These are phyloP conservation scores for Pseudococcus longispinus DNA, from an alignment of 2,888 invertebrate species.

Conservation along the genomic window DNA sequence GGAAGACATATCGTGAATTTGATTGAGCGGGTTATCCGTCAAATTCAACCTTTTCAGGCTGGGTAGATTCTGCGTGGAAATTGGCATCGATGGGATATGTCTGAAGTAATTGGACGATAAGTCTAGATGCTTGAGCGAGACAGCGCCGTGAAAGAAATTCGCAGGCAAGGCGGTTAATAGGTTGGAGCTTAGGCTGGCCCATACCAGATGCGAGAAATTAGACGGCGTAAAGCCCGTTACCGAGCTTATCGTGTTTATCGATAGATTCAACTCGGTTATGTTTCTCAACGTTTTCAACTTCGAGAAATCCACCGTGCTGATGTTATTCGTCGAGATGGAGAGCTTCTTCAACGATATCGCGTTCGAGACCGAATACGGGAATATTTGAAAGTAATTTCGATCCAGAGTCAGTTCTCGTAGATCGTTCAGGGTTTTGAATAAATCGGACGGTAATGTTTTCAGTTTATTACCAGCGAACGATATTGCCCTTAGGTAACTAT, in stretches of 20 bases:
- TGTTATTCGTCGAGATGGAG: constrained; percentile 61
- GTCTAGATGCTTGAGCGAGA: constrained; percentile 76
- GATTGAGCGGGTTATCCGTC: constrained; percentile 80
- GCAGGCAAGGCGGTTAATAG: constrained; percentile 77
- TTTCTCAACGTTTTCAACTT: constrained; percentile 78
- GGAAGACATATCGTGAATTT: constrained; percentile 64
- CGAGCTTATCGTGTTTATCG: constrained; percentile 63
- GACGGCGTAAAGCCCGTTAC: constrained; percentile 78
- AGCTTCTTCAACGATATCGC: constrained; percentile 72
- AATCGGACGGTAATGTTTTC: constrained; percentile 72
- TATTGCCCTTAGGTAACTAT: constrained; percentile 77
- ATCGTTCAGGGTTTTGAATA: constrained; percentile 77
- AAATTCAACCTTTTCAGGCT: constrained; percentile 79
- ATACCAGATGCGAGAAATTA: constrained; percentile 75
- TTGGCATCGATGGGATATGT: constrained; percentile 78
- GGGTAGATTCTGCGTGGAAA: constrained; percentile 72
- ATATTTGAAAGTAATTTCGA: constrained; percentile 75
- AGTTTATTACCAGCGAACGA: constrained; percentile 77
- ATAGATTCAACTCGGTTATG: constrained; percentile 76
- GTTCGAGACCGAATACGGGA: constrained; percentile 79
- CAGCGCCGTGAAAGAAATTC: constrained; percentile 77
- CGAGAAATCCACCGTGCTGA: constrained; percentile 75
- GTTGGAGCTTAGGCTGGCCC: constrained; percentile 79
- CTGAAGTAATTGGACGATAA: constrained; percentile 80
- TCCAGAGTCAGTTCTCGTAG: constrained; percentile 79